phyloP scores from a whole-genome alignment of 2,888 invertebrate genomes.

The Plemyria rubiginata region DNA sequence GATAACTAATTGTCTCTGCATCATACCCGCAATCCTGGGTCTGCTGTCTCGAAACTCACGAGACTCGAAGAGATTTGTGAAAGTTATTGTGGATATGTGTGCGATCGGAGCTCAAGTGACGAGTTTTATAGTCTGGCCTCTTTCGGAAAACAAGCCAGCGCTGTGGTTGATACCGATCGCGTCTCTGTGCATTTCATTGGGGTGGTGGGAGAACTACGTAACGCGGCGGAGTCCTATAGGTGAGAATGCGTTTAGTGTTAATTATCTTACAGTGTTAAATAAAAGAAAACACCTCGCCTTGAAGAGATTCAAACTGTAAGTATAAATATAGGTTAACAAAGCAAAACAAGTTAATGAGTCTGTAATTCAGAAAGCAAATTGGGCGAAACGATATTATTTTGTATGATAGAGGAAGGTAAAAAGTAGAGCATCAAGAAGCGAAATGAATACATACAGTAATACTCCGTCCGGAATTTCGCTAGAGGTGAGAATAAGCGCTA shows the following conservation, averaged over 20 bases:
- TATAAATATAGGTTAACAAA: no score
- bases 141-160: conserved; percentile 89
- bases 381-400: background rate
- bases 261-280: background rate
- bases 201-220: conserved; percentile 99
- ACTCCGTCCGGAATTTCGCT: no score
- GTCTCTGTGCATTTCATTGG: conserved; percentile 93
- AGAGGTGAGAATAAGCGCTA: no score
- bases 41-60: conserved; percentile 92
- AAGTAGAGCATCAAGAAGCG: background rate
- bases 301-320: no score
- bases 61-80: conserved; percentile 90
- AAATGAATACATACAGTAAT: no score
- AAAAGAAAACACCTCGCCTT: background rate
- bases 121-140: conserved; percentile 96
- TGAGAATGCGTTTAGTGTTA: conserved; percentile 53
- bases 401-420: background rate
- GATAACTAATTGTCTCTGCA: conserved; percentile 97
- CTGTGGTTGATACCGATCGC: conserved; percentile 95
- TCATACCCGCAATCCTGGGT: conserved; percentile 92
- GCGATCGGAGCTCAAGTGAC: conserved; percentile 96
- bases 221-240: conserved; percentile 93
- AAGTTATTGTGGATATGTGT: conserved; percentile 92
- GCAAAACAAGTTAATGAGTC: background rate
- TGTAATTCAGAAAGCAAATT: background rate